These are phyloP conservation scores for Gortyna flavago DNA, from an alignment of 2,888 invertebrate species.

Conservation along the genomic window DNA sequence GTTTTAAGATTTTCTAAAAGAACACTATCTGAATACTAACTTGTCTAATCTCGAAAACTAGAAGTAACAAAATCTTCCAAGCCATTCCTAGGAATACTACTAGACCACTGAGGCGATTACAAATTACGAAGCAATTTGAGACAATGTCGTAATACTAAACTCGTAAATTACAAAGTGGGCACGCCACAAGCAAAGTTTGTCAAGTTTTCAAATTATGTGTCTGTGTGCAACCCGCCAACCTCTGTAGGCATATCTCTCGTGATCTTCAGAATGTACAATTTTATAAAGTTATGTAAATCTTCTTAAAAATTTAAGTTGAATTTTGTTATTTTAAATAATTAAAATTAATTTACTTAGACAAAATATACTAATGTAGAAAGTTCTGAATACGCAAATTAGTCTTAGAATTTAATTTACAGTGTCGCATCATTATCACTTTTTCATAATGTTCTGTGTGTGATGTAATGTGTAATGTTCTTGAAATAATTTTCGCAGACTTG, in stretches of 20 bases:
- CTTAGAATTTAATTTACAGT: slow-evolving; percentile 31
- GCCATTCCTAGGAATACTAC: slow-evolving; percentile 31
- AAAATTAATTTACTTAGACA: slow-evolving; percentile 28
- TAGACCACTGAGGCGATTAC: slow-evolving; percentile 60
- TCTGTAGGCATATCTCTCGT: slow-evolving; percentile 34
- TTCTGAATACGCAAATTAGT: slow-evolving; percentile 45
- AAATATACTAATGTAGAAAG: slow-evolving; percentile 44
- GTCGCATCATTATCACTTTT: slow-evolving; percentile 32
- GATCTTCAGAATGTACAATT: slow-evolving; percentile 39
- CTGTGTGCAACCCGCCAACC: slow-evolving; percentile 38
- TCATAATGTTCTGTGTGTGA: slow-evolving; percentile 5
- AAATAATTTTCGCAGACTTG: slow-evolving; percentile 13
- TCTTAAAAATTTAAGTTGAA: not conserved
- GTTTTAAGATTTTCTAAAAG: slow-evolving; percentile 7
- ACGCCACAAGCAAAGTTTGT: slow-evolving; percentile 71
- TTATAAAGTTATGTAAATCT: slow-evolving; percentile 1
- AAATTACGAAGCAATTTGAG: slow-evolving; percentile 77
- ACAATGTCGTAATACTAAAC: slow-evolving; percentile 72
- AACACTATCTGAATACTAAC: slow-evolving; percentile 28
- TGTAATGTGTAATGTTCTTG: too few relatives aligned
- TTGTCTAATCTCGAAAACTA: slow-evolving; percentile 21
- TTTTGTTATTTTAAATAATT: slow-evolving; percentile 32
- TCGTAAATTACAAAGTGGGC: slow-evolving; percentile 82
- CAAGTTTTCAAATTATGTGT: slow-evolving; percentile 64
- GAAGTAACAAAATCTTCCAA: slow-evolving; percentile 24